phyloP scores from a whole-genome alignment of 2,888 invertebrate genomes.

The Stenichneumon culpator region DNA sequence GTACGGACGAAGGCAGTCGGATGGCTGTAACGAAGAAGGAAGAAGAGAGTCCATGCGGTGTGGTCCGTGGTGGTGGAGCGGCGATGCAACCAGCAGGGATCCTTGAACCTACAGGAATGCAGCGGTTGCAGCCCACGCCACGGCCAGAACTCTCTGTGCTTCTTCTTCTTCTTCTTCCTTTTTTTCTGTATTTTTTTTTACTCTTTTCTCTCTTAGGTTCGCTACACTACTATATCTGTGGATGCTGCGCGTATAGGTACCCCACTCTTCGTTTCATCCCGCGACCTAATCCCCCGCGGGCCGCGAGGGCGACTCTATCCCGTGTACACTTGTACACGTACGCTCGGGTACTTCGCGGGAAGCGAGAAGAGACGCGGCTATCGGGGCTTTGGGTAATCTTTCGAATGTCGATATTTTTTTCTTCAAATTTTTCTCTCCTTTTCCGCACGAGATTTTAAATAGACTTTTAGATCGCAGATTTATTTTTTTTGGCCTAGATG shows the following conservation, averaged over 20 bases:
- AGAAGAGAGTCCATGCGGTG: conserved; percentile 55
- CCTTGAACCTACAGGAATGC: conserved; percentile 84
- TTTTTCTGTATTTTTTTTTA: conserved; percentile 19
- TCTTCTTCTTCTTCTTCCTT: conserved; percentile 72
- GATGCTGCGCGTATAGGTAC: conserved; percentile 63
- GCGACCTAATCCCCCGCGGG: conserved; percentile 65
- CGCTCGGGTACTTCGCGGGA: conserved; percentile 6
- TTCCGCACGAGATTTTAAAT: too few species aligned
- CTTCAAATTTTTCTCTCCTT: too few species aligned
- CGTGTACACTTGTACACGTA: conserved; percentile 19
- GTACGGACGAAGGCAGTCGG: conserved; percentile 1
- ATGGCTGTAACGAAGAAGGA: conserved; percentile 30
- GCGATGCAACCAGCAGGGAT: conserved; percentile 77
- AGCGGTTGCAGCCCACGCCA: conserved; percentile 82
- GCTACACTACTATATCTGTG: conserved; percentile 59
- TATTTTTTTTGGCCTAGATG: too few species aligned
- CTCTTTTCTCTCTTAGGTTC: conserved; percentile 74
- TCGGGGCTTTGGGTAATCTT: neutral
- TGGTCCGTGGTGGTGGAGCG: conserved; percentile 51
- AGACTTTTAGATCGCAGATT: too few species aligned
- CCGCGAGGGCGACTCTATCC: conserved; percentile 42
- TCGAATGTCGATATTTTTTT: neutral
- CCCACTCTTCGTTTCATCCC: conserved; percentile 70
- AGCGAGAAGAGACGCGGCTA: neutral
- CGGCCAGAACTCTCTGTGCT: conserved; percentile 63